Conservation (phyloP, 2,797 vertebrate species). For the Hippoglossus hippoglossus region DNA sequence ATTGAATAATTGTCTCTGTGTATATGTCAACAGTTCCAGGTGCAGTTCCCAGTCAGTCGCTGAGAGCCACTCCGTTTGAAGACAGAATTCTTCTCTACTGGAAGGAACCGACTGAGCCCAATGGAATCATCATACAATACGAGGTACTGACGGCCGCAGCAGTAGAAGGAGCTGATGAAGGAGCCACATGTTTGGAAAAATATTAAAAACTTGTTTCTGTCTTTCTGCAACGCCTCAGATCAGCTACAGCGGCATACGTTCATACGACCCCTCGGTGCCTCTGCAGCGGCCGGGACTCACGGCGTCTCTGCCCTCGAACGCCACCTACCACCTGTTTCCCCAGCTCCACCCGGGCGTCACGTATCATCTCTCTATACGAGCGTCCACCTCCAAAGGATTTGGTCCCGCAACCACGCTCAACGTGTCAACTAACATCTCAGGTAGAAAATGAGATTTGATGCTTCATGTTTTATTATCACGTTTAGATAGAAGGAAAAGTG, state of each 20-base stretch:
- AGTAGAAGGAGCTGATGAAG: too few relatives aligned
- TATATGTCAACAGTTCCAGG: slow-evolving; percentile 88
- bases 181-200: background rate
- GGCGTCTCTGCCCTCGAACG: slow-evolving; percentile 92
- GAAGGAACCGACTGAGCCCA: slow-evolving; percentile 97
- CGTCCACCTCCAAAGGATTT: slow-evolving; percentile 95
- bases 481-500: background rate
- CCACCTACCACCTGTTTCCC: slow-evolving; percentile 92
- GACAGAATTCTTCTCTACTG: slow-evolving; percentile 96
- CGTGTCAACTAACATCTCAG: slow-evolving; percentile 98
- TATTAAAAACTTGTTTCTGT: background rate
- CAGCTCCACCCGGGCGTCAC: slow-evolving; percentile 96
- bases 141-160: slow-evolving; percentile 70
- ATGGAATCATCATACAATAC: slow-evolving; percentile 95
- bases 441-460: slow-evolving; percentile 65
- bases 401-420: slow-evolving; percentile 93
- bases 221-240: slow-evolving; percentile 82
- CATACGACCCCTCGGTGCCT: slow-evolving; percentile 94
- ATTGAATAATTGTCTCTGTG: slow-evolving; percentile 23
- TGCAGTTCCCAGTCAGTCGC: slow-evolving; percentile 91
- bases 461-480: background rate
- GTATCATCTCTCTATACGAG: slow-evolving; percentile 95
- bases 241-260: slow-evolving; percentile 93
- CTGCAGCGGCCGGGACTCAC: slow-evolving; percentile 91
- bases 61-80: slow-evolving; percentile 95